phyloP scores from a whole-genome alignment of 1,140 invertebrate species.

The Heliconius himera region DNA sequence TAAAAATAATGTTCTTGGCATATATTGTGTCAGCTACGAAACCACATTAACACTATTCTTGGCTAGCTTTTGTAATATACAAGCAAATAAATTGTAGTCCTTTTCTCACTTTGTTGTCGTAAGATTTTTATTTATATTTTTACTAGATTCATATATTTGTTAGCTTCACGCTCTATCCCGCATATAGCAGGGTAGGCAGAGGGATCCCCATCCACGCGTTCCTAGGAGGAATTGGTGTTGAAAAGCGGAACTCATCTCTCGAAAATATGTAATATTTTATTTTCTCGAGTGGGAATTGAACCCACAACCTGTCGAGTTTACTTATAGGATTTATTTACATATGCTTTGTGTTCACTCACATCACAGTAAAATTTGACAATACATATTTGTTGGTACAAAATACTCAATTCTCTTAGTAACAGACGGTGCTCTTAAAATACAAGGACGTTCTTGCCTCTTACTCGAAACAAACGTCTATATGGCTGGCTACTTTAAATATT shows the following conservation, averaged over 20 bases:
- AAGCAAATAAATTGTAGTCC: not conserved
- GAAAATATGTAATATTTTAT: no score
- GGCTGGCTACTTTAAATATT: constrained; percentile 5
- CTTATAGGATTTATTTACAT: no score
- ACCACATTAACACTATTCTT: constrained; percentile 5
- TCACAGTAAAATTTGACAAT: not conserved
- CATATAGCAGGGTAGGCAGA: not conserved
- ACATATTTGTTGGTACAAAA: not conserved
- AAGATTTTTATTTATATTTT: not conserved
- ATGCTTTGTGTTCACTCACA: not conserved
- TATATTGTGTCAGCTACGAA: constrained; percentile 7
- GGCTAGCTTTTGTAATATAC: constrained; percentile 1
- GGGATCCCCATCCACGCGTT: not conserved
- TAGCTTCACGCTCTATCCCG: not conserved
- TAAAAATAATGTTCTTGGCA: not conserved
- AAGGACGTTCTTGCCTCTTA: not conserved
- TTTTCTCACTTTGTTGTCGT: constrained; percentile 5
- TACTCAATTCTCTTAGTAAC: not conserved
- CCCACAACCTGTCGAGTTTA: no score
- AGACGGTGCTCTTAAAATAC: not conserved
- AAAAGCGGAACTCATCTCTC: no score
- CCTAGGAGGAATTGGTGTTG: not conserved
- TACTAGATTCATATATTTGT: not conserved
- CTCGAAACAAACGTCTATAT: not conserved
- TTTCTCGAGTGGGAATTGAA: no score